phyloP scores from a whole-genome alignment of 2,888 invertebrate species.

The Ceraclea dissimilis region DNA sequence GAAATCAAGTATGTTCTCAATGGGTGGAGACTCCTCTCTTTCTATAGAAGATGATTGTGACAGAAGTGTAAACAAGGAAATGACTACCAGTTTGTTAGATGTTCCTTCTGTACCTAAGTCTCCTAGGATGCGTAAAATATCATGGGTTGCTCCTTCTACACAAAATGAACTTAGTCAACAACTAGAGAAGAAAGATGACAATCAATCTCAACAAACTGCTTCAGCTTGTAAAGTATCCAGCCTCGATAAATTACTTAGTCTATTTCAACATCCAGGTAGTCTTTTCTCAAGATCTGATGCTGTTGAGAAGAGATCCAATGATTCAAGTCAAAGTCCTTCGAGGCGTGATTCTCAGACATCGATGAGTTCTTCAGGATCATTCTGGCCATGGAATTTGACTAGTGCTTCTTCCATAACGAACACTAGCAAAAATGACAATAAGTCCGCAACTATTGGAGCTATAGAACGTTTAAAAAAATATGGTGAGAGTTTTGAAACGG shows the following conservation, averaged over 20 bases:
- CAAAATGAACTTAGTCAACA: slow-evolving; percentile 22
- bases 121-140: slow-evolving; percentile 44
- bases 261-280: slow-evolving; percentile 57
- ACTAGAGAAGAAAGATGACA: slow-evolving; percentile 31
- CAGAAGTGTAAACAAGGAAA: slow-evolving; percentile 38
- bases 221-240: slow-evolving; percentile 33
- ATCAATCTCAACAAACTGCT: slow-evolving; percentile 28
- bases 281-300: slow-evolving; percentile 47
- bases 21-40: slow-evolving; percentile 12
- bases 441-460: not conserved
- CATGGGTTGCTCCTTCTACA: slow-evolving; percentile 49
- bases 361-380: slow-evolving; percentile 32
- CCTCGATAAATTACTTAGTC: slow-evolving; percentile 56
- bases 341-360: slow-evolving; percentile 20
- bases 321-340: slow-evolving; percentile 7
- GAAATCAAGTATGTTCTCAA: slow-evolving; percentile 21
- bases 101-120: slow-evolving; percentile 36
- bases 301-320: slow-evolving; percentile 30
- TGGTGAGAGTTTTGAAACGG: slow-evolving; percentile 13
- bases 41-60: slow-evolving; percentile 21
- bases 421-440: slow-evolving; percentile 3
- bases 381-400: slow-evolving; percentile 42
- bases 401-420: slow-evolving; percentile 25
- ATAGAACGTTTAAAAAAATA: slow-evolving; percentile 15
- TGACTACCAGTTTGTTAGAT: slow-evolving; percentile 41